Base-by-base conservation (phyloP, 2,888 invertebrate genomes). In the Morpho deidamia region DNA sequence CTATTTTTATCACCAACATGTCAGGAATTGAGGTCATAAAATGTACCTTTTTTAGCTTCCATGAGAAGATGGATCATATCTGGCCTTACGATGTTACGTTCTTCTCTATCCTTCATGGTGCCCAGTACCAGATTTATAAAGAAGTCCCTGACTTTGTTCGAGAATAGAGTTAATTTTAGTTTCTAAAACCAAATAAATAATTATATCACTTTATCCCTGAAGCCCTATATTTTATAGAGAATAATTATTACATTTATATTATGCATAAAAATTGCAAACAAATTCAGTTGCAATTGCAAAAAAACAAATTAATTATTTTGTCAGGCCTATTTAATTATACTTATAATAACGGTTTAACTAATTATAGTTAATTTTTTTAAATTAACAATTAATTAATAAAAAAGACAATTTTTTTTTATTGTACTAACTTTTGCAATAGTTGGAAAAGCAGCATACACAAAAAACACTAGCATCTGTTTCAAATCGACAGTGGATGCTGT, bases 61-160 rank as follows among this genome's bases (percentile, higher is more conserved):
- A 91, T 78, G 1, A 92, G 68, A 7, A 91, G 62, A 56, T 92
- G 83, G n/a, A 92, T 87, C 86, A 92, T 90, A 55, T 90, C 90
- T 0, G 78, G 78, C 1, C 90, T 73, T 1, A 79, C 55, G 7
- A 88, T 79, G 7, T 78, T 73, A 4, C 76, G 57, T n/a, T 70
- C 59, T 42, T 81, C 74, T 1, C 90, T 72, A 4, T 79, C 64
- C 12, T 66, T 67, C 70, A 90, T 83, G 1, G 83, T 72, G 2
- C 69, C 69, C 0, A 72, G 50, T 0, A 89, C 76, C 1, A 85
- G 53, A 0, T 67, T 60, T 7, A 68, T 66, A 23, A 87, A 83
- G 58, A 81, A 89, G 0, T 62, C 46, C 10, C 55, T 61, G 0
- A 61, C 60, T 4, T 59, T 35, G 5, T 65, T 55, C 0, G 59